Conservation (phyloP, 23 tunicate species). For the Ascidia mentula region DNA sequence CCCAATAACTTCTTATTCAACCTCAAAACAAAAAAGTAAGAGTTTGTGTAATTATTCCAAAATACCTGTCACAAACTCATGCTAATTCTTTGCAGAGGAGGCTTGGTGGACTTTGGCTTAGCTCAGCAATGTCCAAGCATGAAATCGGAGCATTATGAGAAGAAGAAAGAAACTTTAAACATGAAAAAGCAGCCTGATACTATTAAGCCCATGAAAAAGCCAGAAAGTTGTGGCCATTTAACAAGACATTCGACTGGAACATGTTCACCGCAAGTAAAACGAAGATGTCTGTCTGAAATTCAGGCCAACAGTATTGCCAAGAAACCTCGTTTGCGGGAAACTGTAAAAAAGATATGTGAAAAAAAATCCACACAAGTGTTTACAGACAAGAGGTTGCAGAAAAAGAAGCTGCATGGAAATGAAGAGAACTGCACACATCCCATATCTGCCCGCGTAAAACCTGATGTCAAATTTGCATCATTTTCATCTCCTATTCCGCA, state of each 20-base stretch:
- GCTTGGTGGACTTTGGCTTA: constrained; percentile 86
- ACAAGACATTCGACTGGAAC: neutral
- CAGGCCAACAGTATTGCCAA: constrained; percentile 20
- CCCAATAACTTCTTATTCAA: constrained; percentile 88
- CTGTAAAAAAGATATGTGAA: neutral
- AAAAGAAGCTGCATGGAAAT: neutral
- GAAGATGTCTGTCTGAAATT: constrained; percentile 43
- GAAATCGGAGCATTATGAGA: neutral
- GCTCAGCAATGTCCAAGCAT: constrained; percentile 27
- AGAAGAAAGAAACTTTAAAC: neutral
- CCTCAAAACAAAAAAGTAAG: constrained; percentile 61
- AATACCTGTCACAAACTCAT: neutral
- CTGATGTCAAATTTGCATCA: neutral
- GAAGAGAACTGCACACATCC: neutral
- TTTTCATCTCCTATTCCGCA: constrained; percentile 15
- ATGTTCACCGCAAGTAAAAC: constrained; percentile 30
- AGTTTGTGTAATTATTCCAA: neutral
- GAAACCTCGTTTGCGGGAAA: neutral
- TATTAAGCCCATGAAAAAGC: neutral
- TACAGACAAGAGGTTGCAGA: neutral
- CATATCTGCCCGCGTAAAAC: neutral
- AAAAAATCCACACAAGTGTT: neutral
- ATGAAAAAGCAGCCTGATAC: neutral
- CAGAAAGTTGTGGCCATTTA: neutral
- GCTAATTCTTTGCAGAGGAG: constrained; percentile 35